Evolutionary conservation across 2,797 vertebrate genomes (phyloP), one percentile per base, ranked within the genome.

Genomic region (Tenualosa ilisha): DNA sequence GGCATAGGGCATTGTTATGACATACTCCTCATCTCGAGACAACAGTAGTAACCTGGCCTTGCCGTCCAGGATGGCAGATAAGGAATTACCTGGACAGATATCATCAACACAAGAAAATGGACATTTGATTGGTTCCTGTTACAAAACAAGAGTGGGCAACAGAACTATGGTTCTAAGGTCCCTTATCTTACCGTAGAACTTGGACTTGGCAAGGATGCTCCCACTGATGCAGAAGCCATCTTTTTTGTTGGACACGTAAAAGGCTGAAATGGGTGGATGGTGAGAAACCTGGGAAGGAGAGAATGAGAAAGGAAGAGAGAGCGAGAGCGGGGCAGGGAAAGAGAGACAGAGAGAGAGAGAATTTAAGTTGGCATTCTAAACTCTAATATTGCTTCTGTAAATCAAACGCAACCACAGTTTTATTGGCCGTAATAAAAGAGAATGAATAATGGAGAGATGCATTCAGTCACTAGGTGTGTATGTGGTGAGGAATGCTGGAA

Each of bases 1-100:
- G 84, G 98, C 98, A 0, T 99, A 99, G 12, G 98, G 98, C 98
- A 99, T 99, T 43, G 97, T 99, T 91, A 99, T 98, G 84, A 96
- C 88, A 83, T 99, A 99, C 37, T 98, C 97, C 90, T 99, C 98
- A 0, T 94, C 95, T n/a, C 96, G 95, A 90, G 86, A 94, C 83
- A 98, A 92, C 91, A 99, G 97, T 20, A 92, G 92, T 79, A 99
- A 95, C 17, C 96, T 96, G 85, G 98, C 98, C 92, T 96, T 97
- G 75, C 98, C 98, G 3, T 99, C 98, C 90, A 99, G 92, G 89
- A 99, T 95, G 0, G 98, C 98, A 0, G 98, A 99, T 89, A 99
- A 93, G 0, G 98, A 99, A 92, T 98, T 99, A 82, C 98, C 98
- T 99, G 85, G 20, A 88, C 86, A 65, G 88, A 89, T 20, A 17